Evolutionary conservation across 1,140 invertebrate genomes (phyloP), one percentile per base, ranked within the genome.

Genomic region (Drosophila persimilis): DNA sequence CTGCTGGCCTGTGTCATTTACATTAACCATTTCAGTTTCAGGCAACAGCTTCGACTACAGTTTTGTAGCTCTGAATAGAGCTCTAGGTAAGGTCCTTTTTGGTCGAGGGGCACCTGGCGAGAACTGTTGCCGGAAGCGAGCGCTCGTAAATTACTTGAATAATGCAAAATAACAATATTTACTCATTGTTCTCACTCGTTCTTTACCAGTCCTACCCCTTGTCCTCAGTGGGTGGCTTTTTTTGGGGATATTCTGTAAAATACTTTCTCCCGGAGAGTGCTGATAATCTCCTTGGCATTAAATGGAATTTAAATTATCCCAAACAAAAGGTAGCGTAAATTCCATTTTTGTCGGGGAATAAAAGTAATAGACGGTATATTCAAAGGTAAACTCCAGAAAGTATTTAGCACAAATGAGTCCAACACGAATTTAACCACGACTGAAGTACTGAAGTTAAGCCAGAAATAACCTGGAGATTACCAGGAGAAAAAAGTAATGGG

Each of bases 141-240:
- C 55, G 52, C 77, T 88, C 81, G 83, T 85, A 86, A 85, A 85
- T 85, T 86, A 85, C 77, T 76, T 73, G 78, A 86, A 85, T 86
- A 86, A 85, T 86, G 83, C 66, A 71, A 86, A 85, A 86, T 86
- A 81, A 81, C 81, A 85, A 85, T 81, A 88, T 88, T 85, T 80
- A 81, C 73, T 76, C 83, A 67, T 83, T 81, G 76, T 75, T 77
- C 75, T 71, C 53, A 47, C 11, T 13, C 35, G 35, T 11, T 4
- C 35, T 4, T 39, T 5, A 6, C 45, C 29, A 5, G 22, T 13
- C n/a, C 0, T 11, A 7, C 17, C 13, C 20, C 43, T 2, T n/a
- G 17, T 43, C 3, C 31, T 0, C 31, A 45, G 51, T 35, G 35
- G 45, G 63, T 41, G 17, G 20, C 17, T 29, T 31, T 53, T 47